Base-by-base conservation (phyloP, 92 coral and sea anemone species). In the Palythoa grandis region DNA sequence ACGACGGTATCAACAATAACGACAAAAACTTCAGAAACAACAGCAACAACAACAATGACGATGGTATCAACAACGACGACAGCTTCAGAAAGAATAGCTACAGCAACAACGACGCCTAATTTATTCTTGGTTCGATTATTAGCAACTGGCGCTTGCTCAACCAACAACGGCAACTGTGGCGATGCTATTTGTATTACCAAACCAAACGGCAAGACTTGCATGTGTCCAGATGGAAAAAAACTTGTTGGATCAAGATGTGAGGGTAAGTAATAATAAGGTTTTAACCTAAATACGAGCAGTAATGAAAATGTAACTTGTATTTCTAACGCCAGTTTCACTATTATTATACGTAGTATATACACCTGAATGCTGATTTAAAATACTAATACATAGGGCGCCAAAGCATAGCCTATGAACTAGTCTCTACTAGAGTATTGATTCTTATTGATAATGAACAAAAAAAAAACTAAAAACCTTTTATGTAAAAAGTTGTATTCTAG, bases 121-220 rank as follows among this genome's bases (percentile, higher is more conserved):
- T 6, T 11, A 8, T 58, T 22, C n/a, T 11, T 61, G 5, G 7
- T 39, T 63, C 20, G 5, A 16, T 2, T 22, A 9, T n/a, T 48
- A 79, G 84, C 84, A 20, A 38, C 53, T 11, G 84, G 84, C 22
- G 73, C 84, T 23, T 79, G 84, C 7, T n/a, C 70, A 11, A 63
- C 22, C 19, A 47, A 63, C 74, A 79, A 79, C 60, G 84, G 84
- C 0, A 69, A 29, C 58, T 79, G 84, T 25, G 84, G 72, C 40
- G 39, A 79, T 39, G 72, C 57, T 4, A 79, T 79, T 29, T 79
- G 84, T 25, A 58, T 79, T 10, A 79, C 84, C 58, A 79, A 79
- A 67, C 84, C 72, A 15, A 35, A 48, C 38, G 84, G 69, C 7
- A 79, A 65, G 24, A 63, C 73, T 3, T 79, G 84, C 39, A 13